These are phyloP conservation scores for Epicampocera succincta DNA, from an alignment of 2,888 invertebrate species.

Conservation along the genomic window DNA sequence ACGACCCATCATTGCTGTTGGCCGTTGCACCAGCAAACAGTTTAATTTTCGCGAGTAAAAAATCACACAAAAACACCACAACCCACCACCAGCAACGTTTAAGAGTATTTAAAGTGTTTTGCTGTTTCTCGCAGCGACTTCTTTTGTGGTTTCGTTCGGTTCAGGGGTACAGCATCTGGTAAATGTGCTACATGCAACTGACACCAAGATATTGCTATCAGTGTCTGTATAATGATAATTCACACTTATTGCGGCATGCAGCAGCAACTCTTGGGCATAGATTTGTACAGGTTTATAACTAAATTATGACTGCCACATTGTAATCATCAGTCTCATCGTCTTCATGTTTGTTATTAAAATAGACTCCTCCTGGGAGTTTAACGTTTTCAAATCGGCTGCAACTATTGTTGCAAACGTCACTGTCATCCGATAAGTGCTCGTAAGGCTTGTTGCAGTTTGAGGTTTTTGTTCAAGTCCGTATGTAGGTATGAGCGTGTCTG, in stretches of 20 bases:
- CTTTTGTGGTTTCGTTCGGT: slow-evolving; percentile 32
- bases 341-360: not conserved
- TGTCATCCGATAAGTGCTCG: slow-evolving; percentile 10
- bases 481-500: no score
- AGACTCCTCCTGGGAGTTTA: not conserved
- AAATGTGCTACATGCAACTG: slow-evolving; percentile 29
- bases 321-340: slow-evolving; percentile 8
- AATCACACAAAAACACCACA: slow-evolving; percentile 7
- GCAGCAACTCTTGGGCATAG: slow-evolving; percentile 10
- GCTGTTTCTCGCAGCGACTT: not conserved
- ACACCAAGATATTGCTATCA: slow-evolving; percentile 51
- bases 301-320: slow-evolving; percentile 32
- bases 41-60: slow-evolving; percentile 31
- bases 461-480: not conserved
- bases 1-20: slow-evolving; percentile 55
- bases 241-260: slow-evolving; percentile 59
- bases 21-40: slow-evolving; percentile 37
- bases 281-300: slow-evolving; percentile 38
- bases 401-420: slow-evolving; percentile 43
- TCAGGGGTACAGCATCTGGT: slow-evolving; percentile 24
- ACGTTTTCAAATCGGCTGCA: slow-evolving; percentile 5
- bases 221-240: slow-evolving; percentile 58
- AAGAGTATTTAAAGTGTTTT: slow-evolving; percentile 13
- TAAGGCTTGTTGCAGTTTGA: slow-evolving; percentile 36
- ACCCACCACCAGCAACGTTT: slow-evolving; percentile 15